Base-by-base conservation (phyloP, 2,797 vertebrate species). In the Syndactyla subalaris region DNA sequence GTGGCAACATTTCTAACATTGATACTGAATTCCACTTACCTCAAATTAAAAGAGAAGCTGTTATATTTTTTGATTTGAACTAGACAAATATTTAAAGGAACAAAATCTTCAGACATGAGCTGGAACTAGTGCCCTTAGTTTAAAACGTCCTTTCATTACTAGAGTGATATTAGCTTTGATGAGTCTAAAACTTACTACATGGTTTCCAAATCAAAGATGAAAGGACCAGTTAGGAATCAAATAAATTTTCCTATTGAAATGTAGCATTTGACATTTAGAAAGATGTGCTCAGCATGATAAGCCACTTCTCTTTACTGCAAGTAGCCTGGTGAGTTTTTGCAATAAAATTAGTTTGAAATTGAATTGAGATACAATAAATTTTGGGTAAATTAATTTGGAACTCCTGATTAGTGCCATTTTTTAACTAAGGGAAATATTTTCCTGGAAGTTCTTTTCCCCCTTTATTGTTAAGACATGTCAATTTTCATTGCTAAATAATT, bases 401-500 rank as follows among this genome's bases (percentile, higher is more conserved):
- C 34, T 23, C 78, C 48, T 57, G 27, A 54, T 96, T 95, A 94
- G 36, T 92, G 70, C 79, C 63, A 84, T 93, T 88, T 92, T 93
- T 93, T 38, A 97, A 81, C 93, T 72, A 80, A 93, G 77, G 67
- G 68, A 95, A 93, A 43, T 93, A 81, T 67, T 97, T 89, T 66
- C 59, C 52, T 95, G 68, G 72, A 94, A 94, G 62, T 17, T 57
- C 34, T 85, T 73, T 89, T 95, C 55, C 39, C 26, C 22, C 38
- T 92, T 92, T 95, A 82, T 88, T 96, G 71, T 95, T 98, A 98
- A 97, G 97, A 96, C 92, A 97, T 93, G 95, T 92, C 93, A 97
- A 85, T 98, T 98, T 98, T 98, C 98, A 97, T 98, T 98, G 97
- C 96, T 97, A 97, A 97, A 93, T 98, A 98, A 98, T 98, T 97